Evolutionary conservation across 2,113 vertebrate species (phyloP).

Genomic region (Sisor rabdophorus): DNA sequence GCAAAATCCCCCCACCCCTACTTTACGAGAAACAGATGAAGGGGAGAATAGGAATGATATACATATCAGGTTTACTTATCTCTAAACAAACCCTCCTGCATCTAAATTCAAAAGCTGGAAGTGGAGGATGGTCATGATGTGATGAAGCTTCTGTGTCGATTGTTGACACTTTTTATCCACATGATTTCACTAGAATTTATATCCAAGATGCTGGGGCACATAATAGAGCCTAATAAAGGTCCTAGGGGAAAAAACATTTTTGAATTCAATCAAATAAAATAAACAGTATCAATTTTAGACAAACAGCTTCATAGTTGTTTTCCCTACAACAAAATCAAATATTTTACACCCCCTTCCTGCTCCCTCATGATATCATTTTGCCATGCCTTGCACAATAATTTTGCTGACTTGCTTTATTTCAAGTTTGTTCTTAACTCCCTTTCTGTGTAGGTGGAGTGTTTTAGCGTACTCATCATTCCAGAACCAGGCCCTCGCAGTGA

Average conservation of each 20-base stretch:
- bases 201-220: neutral
- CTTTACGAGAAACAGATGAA: conserved; percentile 52
- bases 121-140: conserved; percentile 29
- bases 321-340: neutral
- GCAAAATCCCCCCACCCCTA: conserved; percentile 49
- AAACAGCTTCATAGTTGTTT: neutral
- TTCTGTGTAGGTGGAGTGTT: conserved; percentile 10
- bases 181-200: neutral
- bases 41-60: conserved; percentile 38
- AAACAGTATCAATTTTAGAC: neutral
- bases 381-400: conserved; percentile 25
- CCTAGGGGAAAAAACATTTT: neutral
- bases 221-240: neutral
- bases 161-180: neutral
- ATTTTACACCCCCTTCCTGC: neutral
- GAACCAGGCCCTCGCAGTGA: conserved; percentile 40
- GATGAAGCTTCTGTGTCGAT: conserved; percentile 21
- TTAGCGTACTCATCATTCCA: conserved; percentile 24
- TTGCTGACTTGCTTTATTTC: conserved; percentile 23
- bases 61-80: conserved; percentile 65
- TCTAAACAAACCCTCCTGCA: conserved; percentile 29
- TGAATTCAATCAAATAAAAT: neutral
- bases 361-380: conserved; percentile 13
- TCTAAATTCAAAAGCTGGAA: conserved; percentile 39
- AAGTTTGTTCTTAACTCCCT: conserved; percentile 18